Base-by-base conservation (phyloP, 2,888 invertebrate genomes). In the Pristionchus fissidentatus region DNA sequence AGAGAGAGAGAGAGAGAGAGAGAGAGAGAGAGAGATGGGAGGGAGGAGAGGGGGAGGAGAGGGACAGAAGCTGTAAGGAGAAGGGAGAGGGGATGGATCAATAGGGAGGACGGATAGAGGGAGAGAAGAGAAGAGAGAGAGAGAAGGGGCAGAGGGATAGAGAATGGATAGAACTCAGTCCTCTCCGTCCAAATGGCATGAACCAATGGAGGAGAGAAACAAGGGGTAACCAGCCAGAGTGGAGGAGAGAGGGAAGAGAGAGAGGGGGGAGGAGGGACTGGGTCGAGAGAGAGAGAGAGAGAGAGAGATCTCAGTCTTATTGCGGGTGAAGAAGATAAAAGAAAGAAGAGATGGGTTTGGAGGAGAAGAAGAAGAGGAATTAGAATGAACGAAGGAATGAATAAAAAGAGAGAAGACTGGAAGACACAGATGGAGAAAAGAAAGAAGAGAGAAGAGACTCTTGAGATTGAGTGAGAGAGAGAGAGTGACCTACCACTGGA, bases 331-430 rank as follows among this genome's bases (percentile, higher is more conserved):
- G 66, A 19, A 66, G 29, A 66, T 10, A 22, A 35, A 35, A 66
- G 66, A 38, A 66, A 38, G 66, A 38, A 66, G 66, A 66, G 66
- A 66, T 38, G 66, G 66, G 38, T 15, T 38, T 38, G 66, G 66
- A 38, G 38, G 29, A 60, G 66, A 22, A 19, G 19, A 38, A 66
- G 32, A 38, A 66, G 66, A 66, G 32, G 66, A 38, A 66, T 32
- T 38, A 38, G 66, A 38, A 66, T 32, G 38, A 35, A 66, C 66
- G 66, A 35, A 66, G 57, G 57, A 57, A 57, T 57, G 57, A 66
- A 38, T 66, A 66, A 38, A 66, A 66, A 66, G 35, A 66, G 66
- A 66, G 35, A 35, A 35, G 32, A 22, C 26, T 13, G 75, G n/a
- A 60, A 43, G 43, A 41, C n/a, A n/a, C 22, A 43, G 75, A 75